Percentiles rank a stretch among this genome's conserved stretches.
Evolutionary conservation across 2,888 invertebrate species (phyloP).

Genomic region (Ferdinandea cuprea): DNA sequence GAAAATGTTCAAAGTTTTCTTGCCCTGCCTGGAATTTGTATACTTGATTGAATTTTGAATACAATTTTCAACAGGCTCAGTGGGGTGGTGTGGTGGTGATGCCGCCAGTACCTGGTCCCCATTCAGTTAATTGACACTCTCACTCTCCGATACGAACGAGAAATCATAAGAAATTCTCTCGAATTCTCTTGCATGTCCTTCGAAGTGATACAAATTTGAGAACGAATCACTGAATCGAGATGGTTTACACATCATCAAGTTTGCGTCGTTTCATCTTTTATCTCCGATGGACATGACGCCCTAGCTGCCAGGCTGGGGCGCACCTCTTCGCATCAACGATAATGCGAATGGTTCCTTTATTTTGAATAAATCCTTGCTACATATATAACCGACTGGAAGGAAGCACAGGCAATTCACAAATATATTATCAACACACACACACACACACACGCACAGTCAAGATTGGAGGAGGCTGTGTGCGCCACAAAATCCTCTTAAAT

Average conservation of each 20-base stretch:
- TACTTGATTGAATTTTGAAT: slow-evolving; percentile 16
- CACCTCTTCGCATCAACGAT: background rate
- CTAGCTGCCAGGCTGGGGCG: background rate
- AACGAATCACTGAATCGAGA: slow-evolving; percentile 35
- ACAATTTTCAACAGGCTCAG: background rate
- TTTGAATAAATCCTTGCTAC: background rate
- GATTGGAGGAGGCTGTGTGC: slow-evolving; percentile 1
- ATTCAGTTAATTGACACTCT: background rate
- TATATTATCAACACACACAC: too few species aligned
- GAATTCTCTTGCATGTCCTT: slow-evolving; percentile 1
- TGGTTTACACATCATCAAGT: slow-evolving; percentile 47
- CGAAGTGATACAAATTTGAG: slow-evolving; percentile 29
- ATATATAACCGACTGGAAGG: too few species aligned
- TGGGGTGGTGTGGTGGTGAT: background rate
- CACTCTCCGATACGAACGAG: too few species aligned
- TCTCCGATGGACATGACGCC: background rate
- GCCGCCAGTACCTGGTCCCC: too few species aligned
- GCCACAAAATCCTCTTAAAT: slow-evolving; percentile 32
- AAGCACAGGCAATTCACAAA: background rate
- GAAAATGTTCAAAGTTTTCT: slow-evolving; percentile 1
- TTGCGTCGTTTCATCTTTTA: slow-evolving; percentile 47
- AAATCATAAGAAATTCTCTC: too few species aligned
- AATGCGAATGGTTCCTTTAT: slow-evolving; percentile 4
- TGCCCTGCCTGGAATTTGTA: background rate
- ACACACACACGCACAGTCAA: too few species aligned